Base-by-base conservation (phyloP, 2,113 vertebrate genomes). In the Andinoacara biseriatus region DNA sequence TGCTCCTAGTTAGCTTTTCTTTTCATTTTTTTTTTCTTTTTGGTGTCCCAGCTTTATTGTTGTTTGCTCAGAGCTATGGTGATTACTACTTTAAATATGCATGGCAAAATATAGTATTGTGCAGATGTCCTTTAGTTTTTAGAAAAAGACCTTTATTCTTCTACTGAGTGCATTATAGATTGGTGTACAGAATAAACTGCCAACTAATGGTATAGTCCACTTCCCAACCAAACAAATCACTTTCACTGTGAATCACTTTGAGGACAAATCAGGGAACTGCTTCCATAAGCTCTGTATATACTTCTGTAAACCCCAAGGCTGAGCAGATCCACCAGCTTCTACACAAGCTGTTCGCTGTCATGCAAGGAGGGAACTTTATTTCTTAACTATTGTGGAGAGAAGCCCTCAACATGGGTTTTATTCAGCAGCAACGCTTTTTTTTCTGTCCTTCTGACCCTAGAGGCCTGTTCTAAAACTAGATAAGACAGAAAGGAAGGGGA, bases 391-490 rank as follows among this genome's bases (percentile, higher is more conserved):
- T 49, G 46, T 17, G 11, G 15, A 49, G 46, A 49, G 49, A 24
- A 29, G 15, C 14, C 46, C 54, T 76, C 43, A 58, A 46, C 52
- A 24, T 76, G 78, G 65, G 40, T 85, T 77, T 83, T 82, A 60
- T 76, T 82, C 60, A 15, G 61, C 10, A 2, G 24, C 72, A 61
- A 61, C 24, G 78, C 46, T 83, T 81, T 80, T 80, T 79, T 85
- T 74, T 69, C 17, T 78, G 76, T 83, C 77, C 67, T 52, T 78
- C 60, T 52, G 76, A 86, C 83, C 83, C 85, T 18, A 60, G 83
- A 86, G 83, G 52, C 67, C 80, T 83, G 80, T 78, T 87, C 80
- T 76, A 83, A 85, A 89, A 78, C 82, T 77, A 83, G 85, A 85
- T 85, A 74, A 76, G 79, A 67, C 79, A 33, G 54, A 7, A 59